Evolutionary conservation across 2,888 invertebrate species (phyloP), one percentile per base, ranked within the genome.

Genomic region (Tuta absoluta): DNA sequence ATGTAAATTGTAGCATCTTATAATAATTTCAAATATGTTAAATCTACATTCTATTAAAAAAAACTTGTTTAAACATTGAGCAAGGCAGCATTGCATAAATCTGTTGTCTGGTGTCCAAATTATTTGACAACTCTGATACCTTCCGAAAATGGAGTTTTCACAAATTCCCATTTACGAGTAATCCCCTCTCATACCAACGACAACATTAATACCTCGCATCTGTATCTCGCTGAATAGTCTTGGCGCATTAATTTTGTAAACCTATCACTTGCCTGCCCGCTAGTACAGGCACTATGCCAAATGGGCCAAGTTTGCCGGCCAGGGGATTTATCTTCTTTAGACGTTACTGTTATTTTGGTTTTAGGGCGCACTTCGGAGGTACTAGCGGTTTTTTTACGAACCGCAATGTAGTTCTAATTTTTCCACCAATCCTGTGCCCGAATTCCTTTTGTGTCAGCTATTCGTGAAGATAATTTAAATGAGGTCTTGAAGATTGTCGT

Each of bases 241-340:
- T 41, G 14, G 48, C 56, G 63, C 61, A 66, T 66, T 66, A 66
- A 66, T 63, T 60, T 66, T 63, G 61, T 66, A 63, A 62, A 51
- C 66, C 63, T 57, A 66, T 63, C 66, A 66, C 61, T 63, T 48
- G 65, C 63, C 63, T 56, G 61, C 57, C 64, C 23, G 60, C 53
- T 56, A 14, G n/a, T 59, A 53, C 53, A 59, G 65, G 65, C 65
- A 45, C 63, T 45, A 7, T 65, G 65, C 65, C 65, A 65, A 65
- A 49, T 53, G 53, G 41, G 65, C 65, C 53, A 63, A 65, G 65
- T 65, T 65, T 65, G 63, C 45, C 58, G 56, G 57, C 60, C 57
- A 38, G 23, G 62, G 57, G 49, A 65, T 65, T 65, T 63, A 65
- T 65, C 58, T 65, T 28, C 41, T 14, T 53, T 41, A 24, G 60